Evolutionary conservation across 2,797 vertebrate genomes (phyloP), one percentile per base, ranked within the genome.

Genomic region (Lycodopsis pacificus): DNA sequence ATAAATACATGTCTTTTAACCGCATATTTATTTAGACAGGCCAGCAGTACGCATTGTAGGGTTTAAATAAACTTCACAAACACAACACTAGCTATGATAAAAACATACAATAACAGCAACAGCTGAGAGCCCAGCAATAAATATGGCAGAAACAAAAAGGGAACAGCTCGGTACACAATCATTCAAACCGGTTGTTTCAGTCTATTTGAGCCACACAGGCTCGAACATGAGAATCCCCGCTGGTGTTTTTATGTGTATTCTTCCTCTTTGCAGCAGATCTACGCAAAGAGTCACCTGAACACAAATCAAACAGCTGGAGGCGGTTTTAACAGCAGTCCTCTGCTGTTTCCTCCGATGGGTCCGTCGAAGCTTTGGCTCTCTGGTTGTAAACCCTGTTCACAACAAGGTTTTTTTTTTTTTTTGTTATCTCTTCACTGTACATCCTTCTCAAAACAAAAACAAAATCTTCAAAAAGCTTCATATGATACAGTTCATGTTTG

Each of bases 381-480:
- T 15, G 48, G 56, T 48, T 25, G 62, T 10, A 62, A 19, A 65
- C 19, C 79, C 58, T 19, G 79, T 62, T 82, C 10, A 34, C 30
- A 76, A 67, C 81, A 61, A 69, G 57, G 51, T 10, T 14, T 1
- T 1, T 5, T 44, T 14, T 14, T 1, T 1, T 5, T 44, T 14
- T 36, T 27, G 15, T 59, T 25, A 22, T 83, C 61, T 83, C 64
- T 73, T 79, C 57, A 73, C 7, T 65, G 56, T 58, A 63, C 38
- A 80, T 81, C 66, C 82, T 80, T 77, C 75, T 71, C 53, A 68
- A 69, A 70, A 66, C 58, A 3, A 58, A 74, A 27, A 76, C n/a
- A 79, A 56, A 56, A 71, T 65, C 59, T 25, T 42, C 56, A 86
- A 65, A 77, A 27, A 73, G 34, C 73, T 81, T 86, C 36, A 57